These are phyloP conservation scores for Papio anubis DNA, from an alignment of 2,113 vertebrate species.

Conservation along the genomic window DNA sequence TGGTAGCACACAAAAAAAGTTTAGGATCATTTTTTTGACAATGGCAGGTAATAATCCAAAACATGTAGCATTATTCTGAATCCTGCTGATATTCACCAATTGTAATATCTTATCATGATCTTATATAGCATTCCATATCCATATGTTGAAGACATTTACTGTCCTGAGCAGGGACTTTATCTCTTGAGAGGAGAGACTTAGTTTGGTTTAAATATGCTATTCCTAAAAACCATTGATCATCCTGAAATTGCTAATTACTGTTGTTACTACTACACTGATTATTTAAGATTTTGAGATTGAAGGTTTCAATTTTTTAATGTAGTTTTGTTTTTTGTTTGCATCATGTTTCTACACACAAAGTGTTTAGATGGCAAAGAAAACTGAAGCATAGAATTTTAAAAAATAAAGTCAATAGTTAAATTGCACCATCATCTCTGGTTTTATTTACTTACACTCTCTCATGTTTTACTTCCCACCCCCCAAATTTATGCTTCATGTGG, in stretches of 20 bases:
- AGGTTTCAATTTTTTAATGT: not conserved
- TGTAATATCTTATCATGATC: not conserved
- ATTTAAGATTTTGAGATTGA: not conserved
- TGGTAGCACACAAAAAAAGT: not conserved
- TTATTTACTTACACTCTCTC: not conserved
- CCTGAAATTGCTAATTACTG: conserved; percentile 2
- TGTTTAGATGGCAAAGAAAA: not conserved
- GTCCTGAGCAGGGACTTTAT: not conserved
- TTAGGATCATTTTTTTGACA: not conserved
- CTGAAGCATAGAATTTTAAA: not conserved
- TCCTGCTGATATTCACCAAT: not conserved
- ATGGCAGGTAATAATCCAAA: not conserved
- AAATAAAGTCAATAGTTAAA: not conserved
- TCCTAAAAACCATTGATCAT: not conserved
- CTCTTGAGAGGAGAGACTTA: not conserved
- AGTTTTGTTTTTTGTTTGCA: not conserved
- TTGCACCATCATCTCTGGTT: not conserved
- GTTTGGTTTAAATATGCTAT: not conserved
- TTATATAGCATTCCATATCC: not conserved
- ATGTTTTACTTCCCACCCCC: not conserved
- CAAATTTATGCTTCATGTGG: not conserved
- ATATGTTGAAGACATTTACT: not conserved
- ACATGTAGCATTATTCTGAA: not conserved
- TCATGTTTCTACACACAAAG: not conserved
- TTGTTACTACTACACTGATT: not conserved